phyloP scores from a whole-genome alignment of 2,888 invertebrate genomes.

The Spisula solida region DNA sequence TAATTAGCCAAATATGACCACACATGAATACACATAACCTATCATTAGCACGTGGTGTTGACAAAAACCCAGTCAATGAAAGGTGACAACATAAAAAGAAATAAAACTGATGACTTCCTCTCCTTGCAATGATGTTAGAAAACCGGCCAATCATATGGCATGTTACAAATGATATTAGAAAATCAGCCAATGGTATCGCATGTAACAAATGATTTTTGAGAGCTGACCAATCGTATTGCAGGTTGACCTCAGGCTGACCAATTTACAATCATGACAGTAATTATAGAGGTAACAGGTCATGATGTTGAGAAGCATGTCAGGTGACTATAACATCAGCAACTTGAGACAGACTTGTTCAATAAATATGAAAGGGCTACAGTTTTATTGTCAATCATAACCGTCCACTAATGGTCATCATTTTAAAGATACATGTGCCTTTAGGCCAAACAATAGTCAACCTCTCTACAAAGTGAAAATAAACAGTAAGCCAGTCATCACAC shows the following conservation, averaged over 20 bases:
- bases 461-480: neutral
- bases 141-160: too few species aligned
- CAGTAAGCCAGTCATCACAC: neutral
- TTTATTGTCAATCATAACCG: neutral
- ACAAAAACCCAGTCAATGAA: constrained; percentile 32
- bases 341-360: neutral
- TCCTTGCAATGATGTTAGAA: constrained; percentile 35
- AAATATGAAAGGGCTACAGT: neutral
- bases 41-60: constrained; percentile 23
- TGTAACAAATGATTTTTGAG: neutral
- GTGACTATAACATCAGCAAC: neutral
- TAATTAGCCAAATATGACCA: constrained; percentile 24
- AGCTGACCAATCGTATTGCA: constrained; percentile 34
- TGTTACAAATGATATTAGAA: constrained; percentile 20
- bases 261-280: constrained; percentile 46
- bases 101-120: constrained; percentile 46
- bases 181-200: constrained; percentile 29
- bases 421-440: neutral
- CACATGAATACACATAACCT: constrained; percentile 20
- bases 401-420: neutral
- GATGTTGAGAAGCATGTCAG: constrained; percentile 21
- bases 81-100: constrained; percentile 44
- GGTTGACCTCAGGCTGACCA: constrained; percentile 42
- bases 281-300: constrained; percentile 47
- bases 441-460: neutral